Evolutionary conservation across 1,140 invertebrate species (phyloP).

Genomic region (Anagrus nilaparvatae): DNA sequence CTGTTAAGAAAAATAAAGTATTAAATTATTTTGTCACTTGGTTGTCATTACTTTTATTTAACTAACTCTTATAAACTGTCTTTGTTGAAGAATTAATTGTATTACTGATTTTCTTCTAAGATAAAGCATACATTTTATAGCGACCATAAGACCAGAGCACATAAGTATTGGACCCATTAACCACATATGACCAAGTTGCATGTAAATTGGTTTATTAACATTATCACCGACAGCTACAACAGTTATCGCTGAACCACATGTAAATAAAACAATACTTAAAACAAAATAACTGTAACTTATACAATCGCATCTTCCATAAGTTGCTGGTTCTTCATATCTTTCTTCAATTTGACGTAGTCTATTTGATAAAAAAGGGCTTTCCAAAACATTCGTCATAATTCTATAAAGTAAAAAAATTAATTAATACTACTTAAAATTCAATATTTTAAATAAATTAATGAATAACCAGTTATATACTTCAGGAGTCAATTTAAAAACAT

Average conservation of each 20-base stretch:
- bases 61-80: conserved; percentile 50
- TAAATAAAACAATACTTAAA: conserved; percentile 51
- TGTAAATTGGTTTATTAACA: conserved; percentile 47
- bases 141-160: conserved; percentile 57
- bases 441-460: no score
- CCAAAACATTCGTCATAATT: conserved; percentile 50
- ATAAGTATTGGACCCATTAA: conserved; percentile 58
- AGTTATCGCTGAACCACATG: conserved; percentile 53
- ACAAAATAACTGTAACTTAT: conserved; percentile 57
- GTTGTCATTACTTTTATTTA: no score
- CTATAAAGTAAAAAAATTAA: not conserved
- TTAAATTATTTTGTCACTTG: not conserved
- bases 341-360: conserved; percentile 48
- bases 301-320: conserved; percentile 53
- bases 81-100: conserved; percentile 53
- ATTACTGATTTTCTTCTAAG: conserved; percentile 54
- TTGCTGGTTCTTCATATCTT: conserved; percentile 47
- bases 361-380: conserved; percentile 49
- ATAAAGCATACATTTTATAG: conserved; percentile 56
- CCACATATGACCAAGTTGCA: conserved; percentile 57
- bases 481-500: no score
- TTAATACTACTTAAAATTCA: no score
- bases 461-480: no score
- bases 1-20: conserved; percentile 12
- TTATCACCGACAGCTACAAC: conserved; percentile 49